These are phyloP conservation scores for Saccopteryx leptura DNA, from an alignment of 2,113 vertebrate genomes.

Conservation along the genomic window DNA sequence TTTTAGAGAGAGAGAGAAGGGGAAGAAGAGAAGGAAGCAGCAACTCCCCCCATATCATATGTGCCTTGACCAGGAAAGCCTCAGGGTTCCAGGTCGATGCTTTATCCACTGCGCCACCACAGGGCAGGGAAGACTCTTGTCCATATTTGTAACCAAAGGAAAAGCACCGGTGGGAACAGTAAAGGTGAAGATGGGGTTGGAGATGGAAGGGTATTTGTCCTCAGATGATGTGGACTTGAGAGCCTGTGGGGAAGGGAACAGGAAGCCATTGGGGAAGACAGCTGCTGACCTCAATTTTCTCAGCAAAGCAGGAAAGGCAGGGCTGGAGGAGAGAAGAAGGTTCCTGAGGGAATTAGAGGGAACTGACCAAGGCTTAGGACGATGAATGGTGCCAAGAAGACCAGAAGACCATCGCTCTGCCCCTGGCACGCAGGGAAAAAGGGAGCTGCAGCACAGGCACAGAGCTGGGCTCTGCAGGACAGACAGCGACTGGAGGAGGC, in stretches of 20 bases:
- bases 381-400: not conserved
- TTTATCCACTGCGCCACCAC: no score
- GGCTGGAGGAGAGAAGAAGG: not conserved
- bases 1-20: no score
- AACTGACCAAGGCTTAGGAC: not conserved
- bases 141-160: not conserved
- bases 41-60: no score
- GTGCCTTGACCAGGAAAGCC: no score
- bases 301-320: not conserved
- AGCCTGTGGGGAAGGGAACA: not conserved
- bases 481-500: not conserved
- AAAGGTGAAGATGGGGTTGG: not conserved
- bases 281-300: not conserved
- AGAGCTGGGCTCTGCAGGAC: not conserved
- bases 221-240: not conserved
- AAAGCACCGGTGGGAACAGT: not conserved
- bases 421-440: not conserved
- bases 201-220: rapidly evolving
- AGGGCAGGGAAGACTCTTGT: not conserved
- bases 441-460: not conserved
- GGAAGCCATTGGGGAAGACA: not conserved
- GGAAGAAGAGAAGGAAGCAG: no score
- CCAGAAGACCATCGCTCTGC: not conserved
- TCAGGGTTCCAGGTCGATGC: no score
- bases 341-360: not conserved